Evolutionary conservation across 2,888 invertebrate species (phyloP).

Genomic region (Periphyllus acericola): DNA sequence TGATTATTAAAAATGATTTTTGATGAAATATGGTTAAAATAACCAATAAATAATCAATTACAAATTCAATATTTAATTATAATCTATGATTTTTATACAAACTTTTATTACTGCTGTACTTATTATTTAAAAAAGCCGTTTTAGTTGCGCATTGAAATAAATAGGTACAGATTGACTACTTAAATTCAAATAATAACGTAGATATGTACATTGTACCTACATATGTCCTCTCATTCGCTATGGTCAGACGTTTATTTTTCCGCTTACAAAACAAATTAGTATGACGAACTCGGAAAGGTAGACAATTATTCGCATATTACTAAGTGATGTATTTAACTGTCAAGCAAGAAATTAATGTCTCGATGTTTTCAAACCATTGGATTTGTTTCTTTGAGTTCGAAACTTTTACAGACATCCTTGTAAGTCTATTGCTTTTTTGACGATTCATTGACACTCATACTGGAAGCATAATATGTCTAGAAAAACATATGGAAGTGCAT

Average conservation of each 20-base stretch:
- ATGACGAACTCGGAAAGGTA: background rate
- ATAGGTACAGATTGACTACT: background rate
- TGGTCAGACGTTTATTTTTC: slow-evolving; percentile 4
- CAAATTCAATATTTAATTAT: too few relatives aligned
- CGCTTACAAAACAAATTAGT: background rate
- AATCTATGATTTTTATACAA: too few relatives aligned
- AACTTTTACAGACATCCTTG: background rate
- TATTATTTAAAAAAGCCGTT: too few relatives aligned
- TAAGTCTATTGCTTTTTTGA: background rate
- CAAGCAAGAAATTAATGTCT: background rate
- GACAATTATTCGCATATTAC: slow-evolving; percentile 28
- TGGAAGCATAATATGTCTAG: background rate
- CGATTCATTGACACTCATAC: background rate
- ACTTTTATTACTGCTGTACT: too few relatives aligned
- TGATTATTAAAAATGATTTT: too few relatives aligned
- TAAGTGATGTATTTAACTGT: slow-evolving; percentile 12
- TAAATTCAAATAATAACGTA: background rate
- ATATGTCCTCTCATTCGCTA: background rate
- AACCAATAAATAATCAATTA: too few relatives aligned
- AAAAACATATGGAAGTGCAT: too few relatives aligned
- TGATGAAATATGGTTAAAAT: too few relatives aligned
- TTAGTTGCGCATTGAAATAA: background rate
- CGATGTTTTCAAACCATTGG: too few relatives aligned
- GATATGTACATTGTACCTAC: background rate
- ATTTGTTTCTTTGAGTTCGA: background rate